phyloP scores from a whole-genome alignment of 2,888 invertebrate species.

The Lasioglossum morio region DNA sequence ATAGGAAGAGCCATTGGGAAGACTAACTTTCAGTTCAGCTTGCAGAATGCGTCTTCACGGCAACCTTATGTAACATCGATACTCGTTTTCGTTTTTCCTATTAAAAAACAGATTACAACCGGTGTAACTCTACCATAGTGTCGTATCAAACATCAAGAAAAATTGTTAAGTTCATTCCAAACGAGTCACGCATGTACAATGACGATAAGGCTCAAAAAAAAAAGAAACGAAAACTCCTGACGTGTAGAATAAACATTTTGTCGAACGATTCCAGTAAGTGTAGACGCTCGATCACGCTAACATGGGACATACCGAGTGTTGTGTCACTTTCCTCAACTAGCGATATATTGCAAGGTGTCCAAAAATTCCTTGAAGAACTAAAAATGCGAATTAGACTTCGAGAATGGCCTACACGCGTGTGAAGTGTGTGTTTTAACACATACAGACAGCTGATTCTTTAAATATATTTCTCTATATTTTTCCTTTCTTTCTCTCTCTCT shows the following conservation, averaged over 20 bases:
- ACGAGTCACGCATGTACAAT: neutral
- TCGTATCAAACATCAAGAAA: constrained; percentile 19
- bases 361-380: constrained; percentile 75
- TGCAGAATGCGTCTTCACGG: constrained; percentile 21
- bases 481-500: constrained; percentile 28
- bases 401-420: constrained; percentile 67
- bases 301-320: constrained; percentile 77
- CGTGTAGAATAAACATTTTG: constrained; percentile 31
- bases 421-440: constrained; percentile 59
- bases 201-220: neutral
- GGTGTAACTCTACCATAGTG: neutral
- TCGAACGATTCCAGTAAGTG: constrained; percentile 39
- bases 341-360: constrained; percentile 77
- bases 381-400: constrained; percentile 64
- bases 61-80: constrained; percentile 3
- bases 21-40: constrained; percentile 6
- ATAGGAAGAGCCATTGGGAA: neutral
- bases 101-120: neutral
- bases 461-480: constrained; percentile 51
- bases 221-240: neutral
- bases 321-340: constrained; percentile 75
- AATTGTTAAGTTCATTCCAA: constrained; percentile 13
- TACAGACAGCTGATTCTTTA: constrained; percentile 62
- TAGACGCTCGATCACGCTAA: constrained; percentile 75
- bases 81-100: constrained; percentile 3